These are phyloP conservation scores for Chromobotia macracanthus DNA, from an alignment of 2,797 vertebrate species.

Conservation along the genomic window DNA sequence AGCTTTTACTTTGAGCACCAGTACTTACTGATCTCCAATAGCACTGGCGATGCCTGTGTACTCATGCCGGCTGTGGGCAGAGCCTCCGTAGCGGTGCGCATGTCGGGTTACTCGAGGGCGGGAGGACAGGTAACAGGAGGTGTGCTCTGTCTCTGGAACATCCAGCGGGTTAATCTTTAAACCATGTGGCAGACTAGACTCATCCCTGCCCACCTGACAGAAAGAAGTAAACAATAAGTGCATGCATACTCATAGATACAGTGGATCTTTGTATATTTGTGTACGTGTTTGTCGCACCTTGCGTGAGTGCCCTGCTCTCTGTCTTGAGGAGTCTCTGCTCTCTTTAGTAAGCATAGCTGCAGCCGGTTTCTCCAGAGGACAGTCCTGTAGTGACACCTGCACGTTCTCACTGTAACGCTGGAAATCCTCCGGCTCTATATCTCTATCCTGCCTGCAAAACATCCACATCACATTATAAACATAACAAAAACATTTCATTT, in stretches of 20 bases:
- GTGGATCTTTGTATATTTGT: not conserved
- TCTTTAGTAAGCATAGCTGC: conserved; percentile 80
- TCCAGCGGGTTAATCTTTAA: conserved; percentile 70
- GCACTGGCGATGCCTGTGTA: conserved; percentile 80
- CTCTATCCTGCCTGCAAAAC: conserved; percentile 82
- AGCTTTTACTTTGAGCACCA: not conserved
- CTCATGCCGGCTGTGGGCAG: conserved; percentile 89
- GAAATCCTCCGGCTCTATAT: conserved; percentile 95
- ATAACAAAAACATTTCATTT: not conserved
- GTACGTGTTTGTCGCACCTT: conserved; percentile 77
- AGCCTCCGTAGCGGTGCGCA: conserved; percentile 84
- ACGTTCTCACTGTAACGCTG: conserved; percentile 90
- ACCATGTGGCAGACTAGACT: conserved; percentile 72
- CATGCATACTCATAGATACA: not conserved
- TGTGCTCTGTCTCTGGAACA: conserved; percentile 59
- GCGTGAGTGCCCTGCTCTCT: conserved; percentile 76
- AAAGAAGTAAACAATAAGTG: conserved; percentile 16
- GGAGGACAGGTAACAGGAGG: conserved; percentile 79
- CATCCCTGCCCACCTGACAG: conserved; percentile 81
- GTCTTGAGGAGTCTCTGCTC: conserved; percentile 76
- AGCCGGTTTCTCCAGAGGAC: conserved; percentile 85
- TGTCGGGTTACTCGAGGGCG: conserved; percentile 76
- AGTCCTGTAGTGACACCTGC: conserved; percentile 87
- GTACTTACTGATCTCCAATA: conserved; percentile 82
- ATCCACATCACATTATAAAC: conserved; percentile 1